phyloP scores from a whole-genome alignment of 1,140 invertebrate species.

The Eubasilissa regina region DNA sequence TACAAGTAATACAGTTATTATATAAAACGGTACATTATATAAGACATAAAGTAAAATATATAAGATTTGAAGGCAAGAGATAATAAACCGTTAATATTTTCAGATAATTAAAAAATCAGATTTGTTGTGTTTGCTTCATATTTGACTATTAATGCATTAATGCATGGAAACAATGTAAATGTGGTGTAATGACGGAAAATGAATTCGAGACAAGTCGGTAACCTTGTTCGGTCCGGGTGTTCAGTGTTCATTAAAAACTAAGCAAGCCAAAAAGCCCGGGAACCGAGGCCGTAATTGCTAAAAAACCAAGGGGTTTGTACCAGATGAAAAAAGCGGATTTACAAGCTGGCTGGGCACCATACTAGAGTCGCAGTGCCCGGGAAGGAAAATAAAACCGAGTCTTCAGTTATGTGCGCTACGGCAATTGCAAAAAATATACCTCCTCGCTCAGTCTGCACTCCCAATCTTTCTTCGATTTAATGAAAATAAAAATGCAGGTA shows the following conservation, averaged over 20 bases:
- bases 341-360: constrained; percentile 47
- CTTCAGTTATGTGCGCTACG: constrained; percentile 20
- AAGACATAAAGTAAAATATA: too few species aligned
- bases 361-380: constrained; percentile 30
- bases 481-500: too few species aligned
- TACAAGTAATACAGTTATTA: too few species aligned
- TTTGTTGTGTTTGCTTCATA: too few species aligned
- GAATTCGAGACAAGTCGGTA: constrained; percentile 23
- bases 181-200: constrained; percentile 16
- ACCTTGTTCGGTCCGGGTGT: constrained; percentile 31
- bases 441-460: constrained; percentile 24
- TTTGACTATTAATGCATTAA: too few species aligned
- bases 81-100: too few species aligned
- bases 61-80: too few species aligned
- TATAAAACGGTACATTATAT: too few species aligned
- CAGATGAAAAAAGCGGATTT: constrained; percentile 57
- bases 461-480: neutral
- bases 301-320: constrained; percentile 57
- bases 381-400: constrained; percentile 47
- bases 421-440: constrained; percentile 35
- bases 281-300: constrained; percentile 56
- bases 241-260: constrained; percentile 52
- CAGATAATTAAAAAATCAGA: too few species aligned
- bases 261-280: constrained; percentile 49
- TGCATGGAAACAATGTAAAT: neutral